Evolutionary conservation across 2,888 invertebrate genomes (phyloP).

Genomic region (Cephus sareptanus): DNA sequence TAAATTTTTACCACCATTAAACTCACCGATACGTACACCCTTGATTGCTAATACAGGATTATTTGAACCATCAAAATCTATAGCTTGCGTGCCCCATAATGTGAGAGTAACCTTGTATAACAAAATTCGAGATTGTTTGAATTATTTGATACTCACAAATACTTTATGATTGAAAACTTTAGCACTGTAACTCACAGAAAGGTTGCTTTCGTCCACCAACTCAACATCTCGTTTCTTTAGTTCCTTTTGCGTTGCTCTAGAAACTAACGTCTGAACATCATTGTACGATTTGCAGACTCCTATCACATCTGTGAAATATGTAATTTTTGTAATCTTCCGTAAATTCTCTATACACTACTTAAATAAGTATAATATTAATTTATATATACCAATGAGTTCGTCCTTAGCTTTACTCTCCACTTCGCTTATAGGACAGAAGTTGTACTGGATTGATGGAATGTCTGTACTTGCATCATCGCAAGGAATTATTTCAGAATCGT

Average conservation of each 20-base stretch:
- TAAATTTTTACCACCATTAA: constrained; percentile 82
- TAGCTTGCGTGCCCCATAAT: constrained; percentile 92
- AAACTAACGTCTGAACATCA: constrained; percentile 79
- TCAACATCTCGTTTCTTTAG: constrained; percentile 89
- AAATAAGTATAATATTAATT: neutral
- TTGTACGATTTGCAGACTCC: constrained; percentile 83
- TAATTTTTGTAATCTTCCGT: constrained; percentile 8
- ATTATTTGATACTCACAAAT: neutral
- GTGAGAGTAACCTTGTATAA: constrained; percentile 70
- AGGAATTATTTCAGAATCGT: constrained; percentile 74
- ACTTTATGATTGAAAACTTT: neutral
- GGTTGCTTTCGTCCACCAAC: constrained; percentile 86
- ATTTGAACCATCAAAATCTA: constrained; percentile 80
- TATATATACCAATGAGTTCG: constrained; percentile 76
- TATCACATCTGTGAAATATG: constrained; percentile 77
- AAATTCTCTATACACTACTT: neutral
- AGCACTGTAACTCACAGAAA: constrained; percentile 69
- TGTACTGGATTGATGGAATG: constrained; percentile 77
- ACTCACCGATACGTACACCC: constrained; percentile 87
- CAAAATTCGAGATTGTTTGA: neutral
- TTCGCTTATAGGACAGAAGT: constrained; percentile 71
- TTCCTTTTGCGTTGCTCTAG: constrained; percentile 82
- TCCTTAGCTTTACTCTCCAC: constrained; percentile 77
- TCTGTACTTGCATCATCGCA: constrained; percentile 66
- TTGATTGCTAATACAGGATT: constrained; percentile 90